Percentiles rank a stretch among this genome's conserved stretches.
Conservation (phyloP, 2,113 vertebrate genomes). For the Callaeas wilsoni region DNA sequence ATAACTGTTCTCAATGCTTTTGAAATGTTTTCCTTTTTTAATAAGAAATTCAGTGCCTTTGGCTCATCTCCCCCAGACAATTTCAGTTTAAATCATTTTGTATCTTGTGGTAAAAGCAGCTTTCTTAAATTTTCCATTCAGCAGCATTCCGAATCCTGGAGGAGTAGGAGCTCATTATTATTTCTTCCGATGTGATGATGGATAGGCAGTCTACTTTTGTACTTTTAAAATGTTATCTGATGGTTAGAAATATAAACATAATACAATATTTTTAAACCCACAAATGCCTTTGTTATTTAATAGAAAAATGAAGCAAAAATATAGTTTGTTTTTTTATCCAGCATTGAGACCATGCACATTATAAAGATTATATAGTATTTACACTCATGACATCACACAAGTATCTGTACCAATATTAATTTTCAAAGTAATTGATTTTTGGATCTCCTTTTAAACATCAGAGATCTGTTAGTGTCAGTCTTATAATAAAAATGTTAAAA, state of each 20-base stretch:
- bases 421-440: neutral
- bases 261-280: neutral
- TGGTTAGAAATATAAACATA: neutral
- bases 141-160: conserved; percentile 14
- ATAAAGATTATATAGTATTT: neutral
- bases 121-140: conserved; percentile 46
- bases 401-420: neutral
- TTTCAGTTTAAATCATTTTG: neutral
- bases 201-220: conserved; percentile 16
- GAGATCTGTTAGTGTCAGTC: neutral
- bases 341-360: neutral
- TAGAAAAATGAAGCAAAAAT: neutral
- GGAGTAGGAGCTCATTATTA: conserved; percentile 1
- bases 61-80: neutral
- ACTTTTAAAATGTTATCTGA: conserved; percentile 18
- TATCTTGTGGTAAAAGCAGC: neutral
- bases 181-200: conserved; percentile 5
- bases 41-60: neutral
- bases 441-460: neutral
- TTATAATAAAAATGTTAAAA: conserved; percentile 6
- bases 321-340: neutral
- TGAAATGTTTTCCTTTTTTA: neutral
- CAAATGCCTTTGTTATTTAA: neutral
- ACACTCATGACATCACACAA: neutral
- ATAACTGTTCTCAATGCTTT: neutral